These are phyloP conservation scores for Mayetiola destructor DNA, from an alignment of 2,888 invertebrate genomes.

Conservation along the genomic window DNA sequence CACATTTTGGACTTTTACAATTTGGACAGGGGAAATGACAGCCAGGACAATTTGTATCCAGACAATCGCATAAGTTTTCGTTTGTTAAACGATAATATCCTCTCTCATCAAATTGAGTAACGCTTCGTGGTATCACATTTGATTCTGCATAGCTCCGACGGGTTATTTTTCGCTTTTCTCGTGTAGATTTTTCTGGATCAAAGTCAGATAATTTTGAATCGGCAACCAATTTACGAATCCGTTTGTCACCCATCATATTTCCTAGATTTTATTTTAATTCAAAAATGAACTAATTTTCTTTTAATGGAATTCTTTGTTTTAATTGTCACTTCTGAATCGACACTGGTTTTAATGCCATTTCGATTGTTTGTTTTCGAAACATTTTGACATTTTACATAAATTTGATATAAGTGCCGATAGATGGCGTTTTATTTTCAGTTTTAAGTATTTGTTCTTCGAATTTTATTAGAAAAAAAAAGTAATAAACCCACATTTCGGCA, in stretches of 20 bases:
- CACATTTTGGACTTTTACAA: slow-evolving; percentile 63
- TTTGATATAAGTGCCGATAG: too few relatives aligned
- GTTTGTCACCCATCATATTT: neutral
- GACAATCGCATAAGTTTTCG: slow-evolving; percentile 71
- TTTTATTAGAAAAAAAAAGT: too few relatives aligned
- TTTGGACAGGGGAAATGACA: slow-evolving; percentile 70
- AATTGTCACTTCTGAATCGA: too few relatives aligned
- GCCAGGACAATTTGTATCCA: slow-evolving; percentile 60
- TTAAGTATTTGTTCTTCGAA: too few relatives aligned
- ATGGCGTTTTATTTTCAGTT: too few relatives aligned
- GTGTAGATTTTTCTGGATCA: slow-evolving; percentile 62
- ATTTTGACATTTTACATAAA: too few relatives aligned
- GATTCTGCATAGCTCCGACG: slow-evolving; percentile 36
- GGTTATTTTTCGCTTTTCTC: slow-evolving; percentile 62
- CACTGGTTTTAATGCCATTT: too few relatives aligned
- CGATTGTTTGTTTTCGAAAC: too few relatives aligned
- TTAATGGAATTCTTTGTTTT: too few relatives aligned
- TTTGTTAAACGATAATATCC: slow-evolving; percentile 49
- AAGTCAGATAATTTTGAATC: slow-evolving; percentile 40
- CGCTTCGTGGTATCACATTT: slow-evolving; percentile 31
- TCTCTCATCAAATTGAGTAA: slow-evolving; percentile 50
- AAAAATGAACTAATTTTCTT: too few relatives aligned
- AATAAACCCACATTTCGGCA: too few relatives aligned
- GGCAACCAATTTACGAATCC: neutral
- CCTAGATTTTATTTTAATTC: too few relatives aligned